phyloP scores from a whole-genome alignment of 1,140 invertebrate species.

The Drosophila asahinai region DNA sequence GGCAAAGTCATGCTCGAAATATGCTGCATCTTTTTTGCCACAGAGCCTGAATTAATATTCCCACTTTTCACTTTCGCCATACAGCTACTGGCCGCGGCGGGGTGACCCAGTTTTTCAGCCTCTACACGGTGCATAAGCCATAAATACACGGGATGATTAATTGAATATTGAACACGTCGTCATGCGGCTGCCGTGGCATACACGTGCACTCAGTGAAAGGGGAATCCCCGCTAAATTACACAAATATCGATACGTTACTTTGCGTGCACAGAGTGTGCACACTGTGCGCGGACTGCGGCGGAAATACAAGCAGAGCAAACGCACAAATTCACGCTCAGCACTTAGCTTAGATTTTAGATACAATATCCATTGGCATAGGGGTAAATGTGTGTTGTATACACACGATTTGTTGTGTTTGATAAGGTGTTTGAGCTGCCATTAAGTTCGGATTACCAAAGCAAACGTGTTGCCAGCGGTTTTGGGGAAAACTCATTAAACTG shows the following conservation, averaged over 20 bases:
- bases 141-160: constrained; percentile 51
- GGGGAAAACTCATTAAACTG: constrained; percentile 12
- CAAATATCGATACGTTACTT: constrained; percentile 51
- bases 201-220: constrained; percentile 1
- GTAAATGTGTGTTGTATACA: constrained; percentile 17
- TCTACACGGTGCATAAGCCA: constrained; percentile 21
- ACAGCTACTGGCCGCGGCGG: constrained; percentile 3
- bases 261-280: not conserved
- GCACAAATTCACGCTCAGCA: constrained; percentile 14
- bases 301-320: constrained; percentile 12
- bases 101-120: constrained; percentile 22
- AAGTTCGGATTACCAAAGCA: constrained; percentile 53
- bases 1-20: not conserved
- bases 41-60: constrained; percentile 6
- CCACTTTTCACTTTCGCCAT: constrained; percentile 17
- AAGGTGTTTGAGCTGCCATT: constrained; percentile 59
- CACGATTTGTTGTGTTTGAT: constrained; percentile 51
- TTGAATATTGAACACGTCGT: constrained; percentile 55
- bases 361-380: not conserved
- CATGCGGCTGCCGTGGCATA: constrained; percentile 15
- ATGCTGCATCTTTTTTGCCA: not conserved
- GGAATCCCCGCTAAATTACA: constrained; percentile 22
- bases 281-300: constrained; percentile 2
- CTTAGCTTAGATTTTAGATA: constrained; percentile 32
- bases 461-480: constrained; percentile 24